phyloP scores from a whole-genome alignment of 30 jellyfish, hydroid and myxozoan genomes.

The Chrysaora quinquecirrha region DNA sequence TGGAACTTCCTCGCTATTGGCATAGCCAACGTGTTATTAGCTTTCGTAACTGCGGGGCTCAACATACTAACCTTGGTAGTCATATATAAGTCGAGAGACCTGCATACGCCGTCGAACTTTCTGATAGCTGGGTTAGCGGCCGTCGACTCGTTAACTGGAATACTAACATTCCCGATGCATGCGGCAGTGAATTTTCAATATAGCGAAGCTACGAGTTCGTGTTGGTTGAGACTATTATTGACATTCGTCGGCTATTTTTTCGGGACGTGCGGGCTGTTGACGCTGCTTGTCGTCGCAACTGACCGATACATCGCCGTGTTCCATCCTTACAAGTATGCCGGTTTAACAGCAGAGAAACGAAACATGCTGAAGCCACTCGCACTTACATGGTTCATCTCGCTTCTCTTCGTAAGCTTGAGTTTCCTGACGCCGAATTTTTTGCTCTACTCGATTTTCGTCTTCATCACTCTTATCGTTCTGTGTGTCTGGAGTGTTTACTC shows the following conservation, averaged over 20 bases:
- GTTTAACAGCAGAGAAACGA: slow-evolving; percentile 5
- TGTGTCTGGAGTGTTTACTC: slow-evolving; percentile 63
- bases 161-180: slow-evolving; percentile 56
- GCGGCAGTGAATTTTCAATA: slow-evolving; percentile 36
- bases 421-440: slow-evolving; percentile 69
- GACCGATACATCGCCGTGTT: slow-evolving; percentile 68
- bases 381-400: slow-evolving; percentile 45
- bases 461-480: slow-evolving; percentile 47
- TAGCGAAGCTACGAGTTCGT: slow-evolving; percentile 56
- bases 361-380: slow-evolving; percentile 27
- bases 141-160: slow-evolving; percentile 47
- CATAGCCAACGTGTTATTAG: slow-evolving; percentile 19
- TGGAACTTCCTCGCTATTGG: slow-evolving; percentile 61
- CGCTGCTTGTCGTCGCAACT: slow-evolving; percentile 54
- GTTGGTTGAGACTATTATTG: slow-evolving; percentile 46
- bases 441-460: slow-evolving; percentile 59
- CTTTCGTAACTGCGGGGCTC: slow-evolving; percentile 32
- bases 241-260: slow-evolving; percentile 62
- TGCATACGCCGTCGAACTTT: slow-evolving; percentile 61
- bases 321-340: slow-evolving; percentile 44
- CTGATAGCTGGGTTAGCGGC: slow-evolving; percentile 61
- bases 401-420: slow-evolving; percentile 47
- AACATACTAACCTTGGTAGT: slow-evolving; percentile 39
- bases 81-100: slow-evolving; percentile 30
- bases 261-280: slow-evolving; percentile 61